phyloP scores from a whole-genome alignment of 2,113 vertebrate genomes.

The Xenopus tropicalis region DNA sequence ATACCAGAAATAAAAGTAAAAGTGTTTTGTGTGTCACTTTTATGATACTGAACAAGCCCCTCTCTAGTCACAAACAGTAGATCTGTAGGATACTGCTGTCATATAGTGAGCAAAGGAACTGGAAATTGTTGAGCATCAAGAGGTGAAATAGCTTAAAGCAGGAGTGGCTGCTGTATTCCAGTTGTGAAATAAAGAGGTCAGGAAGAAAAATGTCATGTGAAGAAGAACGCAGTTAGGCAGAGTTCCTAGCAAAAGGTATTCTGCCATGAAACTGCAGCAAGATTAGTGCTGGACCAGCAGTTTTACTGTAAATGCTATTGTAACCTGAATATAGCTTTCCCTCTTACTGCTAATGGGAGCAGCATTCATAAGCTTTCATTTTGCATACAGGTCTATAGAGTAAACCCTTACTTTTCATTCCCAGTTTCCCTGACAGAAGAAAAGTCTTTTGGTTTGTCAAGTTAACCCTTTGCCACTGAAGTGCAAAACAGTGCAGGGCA shows the following conservation, averaged over 20 bases:
- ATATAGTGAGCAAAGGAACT: constrained; percentile 6
- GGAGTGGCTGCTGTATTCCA: constrained; percentile 13
- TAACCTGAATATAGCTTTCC: constrained; percentile 31
- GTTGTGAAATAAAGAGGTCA: constrained; percentile 41
- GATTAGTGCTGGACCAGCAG: constrained; percentile 18
- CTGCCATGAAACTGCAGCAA: constrained; percentile 12
- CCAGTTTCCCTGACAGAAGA: background rate
- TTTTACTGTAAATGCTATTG: constrained; percentile 24
- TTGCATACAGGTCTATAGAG: background rate
- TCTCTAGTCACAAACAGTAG: background rate
- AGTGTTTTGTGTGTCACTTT: background rate
- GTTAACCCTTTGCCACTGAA: too few species aligned
- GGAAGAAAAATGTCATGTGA: constrained; percentile 23
- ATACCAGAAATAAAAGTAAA: background rate
- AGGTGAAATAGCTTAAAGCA: constrained; percentile 33
- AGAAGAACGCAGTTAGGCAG: background rate
- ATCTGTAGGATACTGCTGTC: background rate
- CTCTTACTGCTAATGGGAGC: constrained; percentile 54
- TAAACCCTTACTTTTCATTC: background rate
- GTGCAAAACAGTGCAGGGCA: too few species aligned
- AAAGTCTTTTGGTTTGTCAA: too few species aligned
- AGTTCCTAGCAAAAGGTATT: constrained; percentile 3
- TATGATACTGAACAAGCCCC: constrained; percentile 20
- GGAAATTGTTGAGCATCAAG: constrained; percentile 21
- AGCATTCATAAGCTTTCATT: background rate